Percentiles rank a stretch among this genome's conserved stretches.
These are phyloP conservation scores for Priocnemis perturbator DNA, from an alignment of 2,888 invertebrate species.

Conservation along the genomic window DNA sequence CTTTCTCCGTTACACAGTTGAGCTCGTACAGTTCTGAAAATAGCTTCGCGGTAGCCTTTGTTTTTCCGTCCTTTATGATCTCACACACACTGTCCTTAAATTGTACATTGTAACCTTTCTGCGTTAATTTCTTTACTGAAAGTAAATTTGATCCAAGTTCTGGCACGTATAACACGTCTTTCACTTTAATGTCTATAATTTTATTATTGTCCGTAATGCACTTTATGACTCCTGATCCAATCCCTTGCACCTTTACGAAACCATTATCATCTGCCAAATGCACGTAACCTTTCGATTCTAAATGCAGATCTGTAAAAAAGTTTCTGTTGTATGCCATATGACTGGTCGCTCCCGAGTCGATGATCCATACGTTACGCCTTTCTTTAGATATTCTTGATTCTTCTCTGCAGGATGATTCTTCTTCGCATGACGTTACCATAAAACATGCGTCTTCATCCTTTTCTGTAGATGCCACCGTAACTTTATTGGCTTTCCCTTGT, in stretches of 20 bases:
- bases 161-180: slow-evolving; percentile 44
- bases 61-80: slow-evolving; percentile 21
- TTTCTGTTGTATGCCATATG: slow-evolving; percentile 22
- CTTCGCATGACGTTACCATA: not conserved
- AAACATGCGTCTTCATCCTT: too few relatives aligned
- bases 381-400: not conserved
- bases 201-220: slow-evolving; percentile 1
- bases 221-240: slow-evolving; percentile 30
- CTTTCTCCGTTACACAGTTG: slow-evolving; percentile 18
- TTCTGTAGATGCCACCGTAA: not conserved
- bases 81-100: slow-evolving; percentile 27
- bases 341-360: too few relatives aligned
- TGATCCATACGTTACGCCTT: slow-evolving; percentile 12
- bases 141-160: slow-evolving; percentile 38
- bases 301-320: slow-evolving; percentile 28
- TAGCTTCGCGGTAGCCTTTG: slow-evolving; percentile 18
- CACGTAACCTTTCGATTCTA: slow-evolving; percentile 12
- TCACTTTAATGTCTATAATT: too few relatives aligned
- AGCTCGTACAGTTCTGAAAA: slow-evolving; percentile 33
- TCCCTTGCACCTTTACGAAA: slow-evolving; percentile 34
- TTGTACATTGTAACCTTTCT: slow-evolving; percentile 29
- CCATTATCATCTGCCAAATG: slow-evolving; percentile 33
- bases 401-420: too few relatives aligned
- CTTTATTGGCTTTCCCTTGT: slow-evolving; percentile 18
- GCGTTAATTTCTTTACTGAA: slow-evolving; percentile 41